Evolutionary conservation across 2,888 invertebrate species (phyloP), one percentile per base, ranked within the genome.

Genomic region (Andrena marginata): DNA sequence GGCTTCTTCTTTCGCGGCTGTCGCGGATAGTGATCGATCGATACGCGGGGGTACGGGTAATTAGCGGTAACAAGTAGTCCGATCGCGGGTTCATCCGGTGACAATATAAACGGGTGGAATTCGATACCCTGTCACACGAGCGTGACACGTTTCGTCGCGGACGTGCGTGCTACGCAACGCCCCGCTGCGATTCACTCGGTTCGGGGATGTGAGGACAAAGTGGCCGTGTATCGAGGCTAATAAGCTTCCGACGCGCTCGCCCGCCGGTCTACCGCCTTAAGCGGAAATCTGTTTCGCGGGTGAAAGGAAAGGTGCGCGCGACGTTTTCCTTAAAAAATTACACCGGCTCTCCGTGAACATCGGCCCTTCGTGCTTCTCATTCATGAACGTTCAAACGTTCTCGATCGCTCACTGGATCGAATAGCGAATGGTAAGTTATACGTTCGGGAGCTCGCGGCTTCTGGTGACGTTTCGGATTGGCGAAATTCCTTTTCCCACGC

Each of bases 241-340:
- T 67, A n/a, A 75, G 75, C 60, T 60, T 64, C 31, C 49, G 48
- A 23, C 67, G 54, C 31, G 49, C n/a, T 20, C 3, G 56, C 23
- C 48, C 35, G 10, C 42, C 20, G 63, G 13, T 20, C 31, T 20
- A 51, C 8, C n/a, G 76, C 83, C 84, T 82, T 82, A 72, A 69
- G 62, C 76, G 75, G 84, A 79, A 82, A 72, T 79, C 35, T 56
- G 60, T 49, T 79, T 23, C 29, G 49, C 65, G 49, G 64, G 86
- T 87, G 86, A 87, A 87, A 87, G 87, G 85, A 64, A 82, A 64
- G 59, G n/a, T 56, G 51, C 51, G 65, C 56, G 10, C 54, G 20
- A 10, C n/a, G 42, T 33, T 62, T 59, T 49, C 54, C 73, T 62
- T 56, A 26, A 77, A n/a, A 76, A 63, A 72, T 70, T 16, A 42